Evolutionary conservation across 2,888 invertebrate species (phyloP).

Genomic region (Phortica okadai): DNA sequence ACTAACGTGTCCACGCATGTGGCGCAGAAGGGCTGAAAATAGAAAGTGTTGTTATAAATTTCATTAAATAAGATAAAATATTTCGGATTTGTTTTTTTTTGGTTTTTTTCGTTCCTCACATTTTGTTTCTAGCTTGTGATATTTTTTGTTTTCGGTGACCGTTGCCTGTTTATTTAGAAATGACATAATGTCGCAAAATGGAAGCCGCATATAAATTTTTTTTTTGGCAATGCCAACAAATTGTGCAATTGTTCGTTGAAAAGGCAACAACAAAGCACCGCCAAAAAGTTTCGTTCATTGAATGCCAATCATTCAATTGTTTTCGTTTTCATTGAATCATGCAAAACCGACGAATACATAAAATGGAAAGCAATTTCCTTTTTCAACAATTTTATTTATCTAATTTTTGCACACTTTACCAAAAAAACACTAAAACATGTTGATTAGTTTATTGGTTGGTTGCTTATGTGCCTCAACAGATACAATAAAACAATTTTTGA

Average conservation of each 20-base stretch:
- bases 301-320: conserved; percentile 52
- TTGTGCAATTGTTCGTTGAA: conserved; percentile 44
- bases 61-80: conserved; percentile 15
- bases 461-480: not conserved
- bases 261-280: not conserved
- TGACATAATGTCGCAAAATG: conserved; percentile 52
- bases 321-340: conserved; percentile 31
- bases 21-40: conserved; percentile 5
- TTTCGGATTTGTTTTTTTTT: not conserved
- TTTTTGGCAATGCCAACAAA: conserved; percentile 48
- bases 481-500: not conserved
- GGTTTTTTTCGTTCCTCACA: conserved; percentile 14
- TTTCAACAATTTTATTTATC: conserved; percentile 31
- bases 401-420: not conserved
- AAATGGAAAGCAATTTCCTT: conserved; percentile 36
- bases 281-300: conserved; percentile 46
- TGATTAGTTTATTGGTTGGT: not conserved
- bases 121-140: conserved; percentile 30
- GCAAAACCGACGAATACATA: not conserved
- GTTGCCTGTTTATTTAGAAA: conserved; percentile 38
- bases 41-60: conserved; percentile 11
- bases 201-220: conserved; percentile 41
- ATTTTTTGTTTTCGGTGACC: conserved; percentile 14
- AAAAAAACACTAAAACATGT: not conserved
- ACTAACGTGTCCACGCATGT: conserved; percentile 17